Conservation (phyloP, 2,888 invertebrate genomes). For the Xestia rhomboidea region DNA sequence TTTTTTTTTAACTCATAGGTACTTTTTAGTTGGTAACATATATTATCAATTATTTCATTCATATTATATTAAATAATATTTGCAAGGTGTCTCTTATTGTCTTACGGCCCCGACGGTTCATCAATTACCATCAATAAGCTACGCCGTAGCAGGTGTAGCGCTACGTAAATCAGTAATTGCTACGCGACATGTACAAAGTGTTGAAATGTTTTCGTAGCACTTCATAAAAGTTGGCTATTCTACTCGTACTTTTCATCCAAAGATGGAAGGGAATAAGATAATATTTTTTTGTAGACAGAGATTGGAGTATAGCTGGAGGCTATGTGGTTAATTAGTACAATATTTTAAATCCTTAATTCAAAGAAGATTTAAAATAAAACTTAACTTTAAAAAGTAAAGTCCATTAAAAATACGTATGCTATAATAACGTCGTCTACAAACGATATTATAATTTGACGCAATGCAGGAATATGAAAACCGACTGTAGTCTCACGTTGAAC, state of each 20-base stretch:
- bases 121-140: constrained; percentile 51
- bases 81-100: not conserved
- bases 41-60: not conserved
- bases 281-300: not conserved
- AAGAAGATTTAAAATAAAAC: not conserved
- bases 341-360: not conserved
- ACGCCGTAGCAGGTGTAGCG: constrained; percentile 65
- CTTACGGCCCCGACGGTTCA: constrained; percentile 9
- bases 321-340: not conserved
- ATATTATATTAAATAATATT: not conserved
- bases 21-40: not conserved
- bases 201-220: constrained; percentile 36
- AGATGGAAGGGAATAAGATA: not conserved
- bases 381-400: not conserved
- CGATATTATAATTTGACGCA: constrained; percentile 67
- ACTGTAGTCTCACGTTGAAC: constrained; percentile 52
- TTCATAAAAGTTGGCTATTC: constrained; percentile 10
- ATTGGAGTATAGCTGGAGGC: constrained; percentile 2
- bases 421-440: constrained; percentile 12
- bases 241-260: not conserved
- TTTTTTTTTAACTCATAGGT: not conserved
- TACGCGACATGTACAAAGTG: constrained; percentile 43
- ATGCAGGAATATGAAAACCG: constrained; percentile 71
- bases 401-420: not conserved
- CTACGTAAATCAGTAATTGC: constrained; percentile 54